These are phyloP conservation scores for Mnemiopsis leidyi DNA, from an alignment of 37 sponge, comb jelly and placozoan genomes.

Conservation along the genomic window DNA sequence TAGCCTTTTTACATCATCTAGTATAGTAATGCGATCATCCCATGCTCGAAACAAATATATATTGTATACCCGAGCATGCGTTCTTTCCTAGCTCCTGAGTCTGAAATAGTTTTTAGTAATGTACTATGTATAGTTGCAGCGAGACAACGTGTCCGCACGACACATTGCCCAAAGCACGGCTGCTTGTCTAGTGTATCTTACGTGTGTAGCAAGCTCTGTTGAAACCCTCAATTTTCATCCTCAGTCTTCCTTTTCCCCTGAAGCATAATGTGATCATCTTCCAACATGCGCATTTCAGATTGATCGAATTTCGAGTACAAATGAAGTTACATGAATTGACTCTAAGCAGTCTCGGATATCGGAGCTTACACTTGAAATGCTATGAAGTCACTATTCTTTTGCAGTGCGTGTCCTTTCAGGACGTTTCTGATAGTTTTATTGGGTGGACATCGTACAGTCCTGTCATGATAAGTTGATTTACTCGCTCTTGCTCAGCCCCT, in stretches of 20 bases:
- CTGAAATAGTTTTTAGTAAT: background rate
- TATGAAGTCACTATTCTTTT: background rate
- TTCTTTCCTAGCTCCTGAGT: background rate
- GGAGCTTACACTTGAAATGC: background rate
- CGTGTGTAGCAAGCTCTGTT: background rate
- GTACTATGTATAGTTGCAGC: background rate
- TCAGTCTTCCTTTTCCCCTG: no score
- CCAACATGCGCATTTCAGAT: background rate
- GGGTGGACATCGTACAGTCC: no score
- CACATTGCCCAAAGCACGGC: background rate
- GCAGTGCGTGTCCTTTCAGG: background rate
- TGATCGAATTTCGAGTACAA: background rate
- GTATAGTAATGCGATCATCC: background rate
- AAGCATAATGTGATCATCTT: background rate
- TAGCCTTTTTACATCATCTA: background rate
- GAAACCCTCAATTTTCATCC: no score
- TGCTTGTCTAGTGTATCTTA: background rate
- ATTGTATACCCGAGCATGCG: background rate
- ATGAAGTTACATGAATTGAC: background rate
- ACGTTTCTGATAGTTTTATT: background rate
- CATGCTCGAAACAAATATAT: background rate
- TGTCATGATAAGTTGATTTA: background rate
- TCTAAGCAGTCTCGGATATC: background rate
- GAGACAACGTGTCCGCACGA: background rate
- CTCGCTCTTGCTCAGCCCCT: background rate